A percentile compares a stretch with the other conserved stretches of the same genome.
Conservation (phyloP, 2,113 vertebrate species). For the Drymodes brunneopygia region DNA sequence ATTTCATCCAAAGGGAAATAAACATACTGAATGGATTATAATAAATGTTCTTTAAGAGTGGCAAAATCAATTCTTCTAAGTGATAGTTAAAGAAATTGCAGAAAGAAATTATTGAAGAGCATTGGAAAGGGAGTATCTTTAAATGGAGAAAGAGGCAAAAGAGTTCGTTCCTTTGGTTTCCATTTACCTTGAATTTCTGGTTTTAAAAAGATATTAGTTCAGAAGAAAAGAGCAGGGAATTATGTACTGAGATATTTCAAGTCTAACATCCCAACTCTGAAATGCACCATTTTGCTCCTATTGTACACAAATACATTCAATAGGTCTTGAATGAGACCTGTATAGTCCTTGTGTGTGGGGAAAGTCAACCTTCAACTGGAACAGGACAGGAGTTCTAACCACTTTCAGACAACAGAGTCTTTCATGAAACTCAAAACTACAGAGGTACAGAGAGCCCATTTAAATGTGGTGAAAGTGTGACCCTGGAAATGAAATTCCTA, state of each 20-base stretch:
- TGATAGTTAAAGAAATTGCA: constrained; percentile 18
- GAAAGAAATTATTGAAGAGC: not conserved
- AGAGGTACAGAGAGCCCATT: not conserved
- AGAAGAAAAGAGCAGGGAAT: not conserved
- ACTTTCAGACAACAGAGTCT: constrained; percentile 3
- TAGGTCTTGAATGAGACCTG: not conserved
- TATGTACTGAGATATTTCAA: not conserved
- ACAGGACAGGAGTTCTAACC: not conserved
- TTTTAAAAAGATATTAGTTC: not conserved
- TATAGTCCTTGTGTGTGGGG: not conserved
- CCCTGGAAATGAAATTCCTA: not conserved
- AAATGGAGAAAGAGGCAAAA: not conserved
- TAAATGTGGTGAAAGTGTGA: not conserved
- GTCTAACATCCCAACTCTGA: not conserved
- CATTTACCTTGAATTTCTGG: not conserved
- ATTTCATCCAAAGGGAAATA: constrained; percentile 41
- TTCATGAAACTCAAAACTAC: not conserved
- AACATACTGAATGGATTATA: constrained; percentile 56
- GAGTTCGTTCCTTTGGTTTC: not conserved
- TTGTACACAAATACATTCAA: not conserved
- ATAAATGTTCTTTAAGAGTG: constrained; percentile 24
- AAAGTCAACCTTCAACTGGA: not conserved
- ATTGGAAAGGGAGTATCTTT: not conserved
- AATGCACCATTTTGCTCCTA: not conserved
- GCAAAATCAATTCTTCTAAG: constrained; percentile 47